Conservation (phyloP, 2,888 invertebrate species). For the Tenthredo livida region DNA sequence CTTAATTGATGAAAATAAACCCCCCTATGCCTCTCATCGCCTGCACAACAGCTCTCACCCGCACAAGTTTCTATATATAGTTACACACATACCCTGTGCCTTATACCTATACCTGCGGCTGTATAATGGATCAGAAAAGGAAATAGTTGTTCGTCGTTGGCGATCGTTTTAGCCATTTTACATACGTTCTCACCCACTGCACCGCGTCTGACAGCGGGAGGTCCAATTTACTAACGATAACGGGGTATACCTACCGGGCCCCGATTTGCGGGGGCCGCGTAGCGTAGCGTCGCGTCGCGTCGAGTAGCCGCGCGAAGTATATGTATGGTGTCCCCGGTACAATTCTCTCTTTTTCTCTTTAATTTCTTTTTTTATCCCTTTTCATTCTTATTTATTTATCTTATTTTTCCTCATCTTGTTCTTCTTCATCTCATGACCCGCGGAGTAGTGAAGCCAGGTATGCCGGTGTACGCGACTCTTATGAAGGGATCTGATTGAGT, state of each 20-base stretch:
- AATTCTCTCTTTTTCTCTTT: not conserved
- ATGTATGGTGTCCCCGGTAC: not conserved
- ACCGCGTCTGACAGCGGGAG: constrained; percentile 33
- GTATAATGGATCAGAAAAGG: not conserved
- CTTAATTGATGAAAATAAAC: constrained; percentile 24
- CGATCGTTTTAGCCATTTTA: constrained; percentile 37
- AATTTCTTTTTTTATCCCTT: constrained; percentile 61
- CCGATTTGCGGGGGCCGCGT: constrained; percentile 25
- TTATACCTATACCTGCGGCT: not conserved
- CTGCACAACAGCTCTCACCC: not conserved
- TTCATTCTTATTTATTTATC: constrained; percentile 59
- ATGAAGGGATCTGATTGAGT: constrained; percentile 78
- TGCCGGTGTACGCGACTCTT: constrained; percentile 62
- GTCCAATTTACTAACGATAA: constrained; percentile 44
- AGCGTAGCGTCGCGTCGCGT: too few relatives aligned
- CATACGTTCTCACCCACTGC: constrained; percentile 9
- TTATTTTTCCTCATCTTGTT: constrained; percentile 55
- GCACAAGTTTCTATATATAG: not conserved
- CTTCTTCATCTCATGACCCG: constrained; percentile 25
- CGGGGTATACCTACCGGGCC: constrained; percentile 6
- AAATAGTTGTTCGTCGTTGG: constrained; percentile 30
- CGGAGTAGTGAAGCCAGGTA: constrained; percentile 47
- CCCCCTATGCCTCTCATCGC: not conserved
- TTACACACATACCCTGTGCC: not conserved
- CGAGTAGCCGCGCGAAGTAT: too few relatives aligned